Evolutionary conservation across 2,113 vertebrate genomes (phyloP), one percentile per base, ranked within the genome.

Genomic region (Cinclus mexicanus): DNA sequence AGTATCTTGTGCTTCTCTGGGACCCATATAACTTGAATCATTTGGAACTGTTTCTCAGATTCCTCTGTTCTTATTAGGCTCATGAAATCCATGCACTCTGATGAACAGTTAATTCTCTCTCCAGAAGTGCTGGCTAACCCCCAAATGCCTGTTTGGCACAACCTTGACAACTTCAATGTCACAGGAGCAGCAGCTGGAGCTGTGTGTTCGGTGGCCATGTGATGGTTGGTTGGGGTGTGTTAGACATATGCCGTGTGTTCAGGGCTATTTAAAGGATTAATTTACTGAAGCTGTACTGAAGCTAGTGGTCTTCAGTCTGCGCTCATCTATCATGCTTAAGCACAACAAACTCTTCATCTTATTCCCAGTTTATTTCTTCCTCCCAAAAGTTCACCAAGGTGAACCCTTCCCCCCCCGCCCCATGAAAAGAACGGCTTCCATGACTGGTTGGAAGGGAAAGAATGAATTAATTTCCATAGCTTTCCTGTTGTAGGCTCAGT

Each of bases 1-100:
- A 55, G n/a, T 49, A 12, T 76, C 41, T 68, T 21, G 18, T 42
- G 53, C 2, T 83, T 19, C 64, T 60, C 46, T 63, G 47, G 39
- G 56, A 56, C 18, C 83, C 2, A 0, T 2, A 2, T 64, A 81
- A 60, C 52, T 24, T 22, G 47, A 60, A 35, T 12, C 0, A 0
- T 87, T 75, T 71, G 64, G 68, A 60, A 83, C 35, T 0, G 0
- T 77, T 72, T 71, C 47, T 68, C 49, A 52, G 39, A 60, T 35
- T 87, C 13, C n/a, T 75, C 26, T 47, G 15, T 46, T 35, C 28
- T 60, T 71, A 44, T 0, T 26, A 20, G 63, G 26, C 35, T 87
- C 11, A 4, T 71, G 33, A 76, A 83, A 61, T 44, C 31, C 12
- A 37, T 4, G 6, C 1, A 3, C 25, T 29, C 37, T 8, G 18